Conservation (phyloP, 2,797 vertebrate genomes). For the Neosilurus hyrtlii region DNA sequence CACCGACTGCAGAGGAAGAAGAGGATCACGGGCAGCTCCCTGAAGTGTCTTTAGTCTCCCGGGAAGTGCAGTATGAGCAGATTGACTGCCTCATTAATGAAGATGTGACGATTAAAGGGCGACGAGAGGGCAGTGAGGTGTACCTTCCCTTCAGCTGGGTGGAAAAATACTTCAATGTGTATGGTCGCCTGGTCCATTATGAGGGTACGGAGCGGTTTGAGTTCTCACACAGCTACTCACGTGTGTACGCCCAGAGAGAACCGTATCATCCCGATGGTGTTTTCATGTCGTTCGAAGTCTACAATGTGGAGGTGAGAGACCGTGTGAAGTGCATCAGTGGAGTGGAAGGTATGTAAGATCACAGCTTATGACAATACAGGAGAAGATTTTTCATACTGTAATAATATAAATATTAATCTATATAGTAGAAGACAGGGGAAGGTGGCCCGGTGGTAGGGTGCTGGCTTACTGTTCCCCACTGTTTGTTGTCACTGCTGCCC, state of each 20-base stretch:
- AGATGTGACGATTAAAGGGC: slow-evolving; percentile 77
- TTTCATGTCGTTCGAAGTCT: slow-evolving; percentile 87
- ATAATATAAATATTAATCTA: too few species aligned
- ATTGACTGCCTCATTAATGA: slow-evolving; percentile 86
- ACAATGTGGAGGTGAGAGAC: slow-evolving; percentile 84
- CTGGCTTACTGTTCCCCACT: too few species aligned
- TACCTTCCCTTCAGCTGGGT: slow-evolving; percentile 85
- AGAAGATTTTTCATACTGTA: too few species aligned
- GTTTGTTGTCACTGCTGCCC: too few species aligned
- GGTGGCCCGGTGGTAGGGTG: too few species aligned
- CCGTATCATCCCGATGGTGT: slow-evolving; percentile 83
- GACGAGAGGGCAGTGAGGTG: slow-evolving; percentile 77
- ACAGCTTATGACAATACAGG: not conserved
- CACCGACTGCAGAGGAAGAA: slow-evolving; percentile 56
- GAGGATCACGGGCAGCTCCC: slow-evolving; percentile 61
- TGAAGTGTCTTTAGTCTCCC: slow-evolving; percentile 72
- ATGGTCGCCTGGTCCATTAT: slow-evolving; percentile 76
- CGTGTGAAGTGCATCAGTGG: slow-evolving; percentile 85
- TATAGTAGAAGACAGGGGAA: too few species aligned
- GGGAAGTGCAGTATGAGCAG: slow-evolving; percentile 78
- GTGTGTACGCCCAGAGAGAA: slow-evolving; percentile 79
- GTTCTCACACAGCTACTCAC: slow-evolving; percentile 87
- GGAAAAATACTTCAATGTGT: slow-evolving; percentile 84
- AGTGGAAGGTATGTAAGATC: slow-evolving; percentile 73
- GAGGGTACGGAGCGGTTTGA: slow-evolving; percentile 80